Evolutionary conservation across 2,113 vertebrate species (phyloP), one percentile per base, ranked within the genome.

Genomic region (Chlorodrepanis virens): DNA sequence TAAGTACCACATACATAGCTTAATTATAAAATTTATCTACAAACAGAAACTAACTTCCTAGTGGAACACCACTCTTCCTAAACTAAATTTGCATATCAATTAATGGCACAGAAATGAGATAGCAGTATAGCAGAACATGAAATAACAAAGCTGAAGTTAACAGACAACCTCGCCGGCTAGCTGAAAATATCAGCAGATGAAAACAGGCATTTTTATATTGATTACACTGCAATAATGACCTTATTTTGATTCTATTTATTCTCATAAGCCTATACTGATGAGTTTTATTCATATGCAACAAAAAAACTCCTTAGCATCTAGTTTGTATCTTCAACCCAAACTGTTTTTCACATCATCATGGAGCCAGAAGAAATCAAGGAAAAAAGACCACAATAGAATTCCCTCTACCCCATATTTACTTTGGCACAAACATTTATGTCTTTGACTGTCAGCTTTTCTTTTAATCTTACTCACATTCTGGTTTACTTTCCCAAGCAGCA

Each of bases 281-380:
- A 96, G 76, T 71, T 93, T 76, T 35, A 83, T 93, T 95, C 16
- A 13, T 59, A 77, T 72, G 64, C 56, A 92, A 67, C 42, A 92
- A 90, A 89, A 89, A 87, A 92, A 35, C 3, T 6, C 10, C 16
- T 69, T 89, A 89, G 50, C 15, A 65, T 76, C 39, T 68, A 64
- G 53, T 72, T 96, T 78, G 3, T 69, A 83, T 86, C 89, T 90
- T 93, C 37, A 69, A 71, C 21, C 14, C 47, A 63, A 87, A 93
- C 42, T 84, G 54, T 37, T 96, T 96, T 94, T 89, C 87, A 88
- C 67, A 93, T 96, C 60, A 94, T 80, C 78, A 96, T 31, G 9
- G 29, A 96, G 76, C 40, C 63, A 87, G 42, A 93, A 95, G 40
- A 93, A 20, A 94, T 19, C 37, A 96, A 89, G 33, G 33, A 59